phyloP scores from a whole-genome alignment of 64 coral and sea anemone species.

The Montipora sp. region DNA sequence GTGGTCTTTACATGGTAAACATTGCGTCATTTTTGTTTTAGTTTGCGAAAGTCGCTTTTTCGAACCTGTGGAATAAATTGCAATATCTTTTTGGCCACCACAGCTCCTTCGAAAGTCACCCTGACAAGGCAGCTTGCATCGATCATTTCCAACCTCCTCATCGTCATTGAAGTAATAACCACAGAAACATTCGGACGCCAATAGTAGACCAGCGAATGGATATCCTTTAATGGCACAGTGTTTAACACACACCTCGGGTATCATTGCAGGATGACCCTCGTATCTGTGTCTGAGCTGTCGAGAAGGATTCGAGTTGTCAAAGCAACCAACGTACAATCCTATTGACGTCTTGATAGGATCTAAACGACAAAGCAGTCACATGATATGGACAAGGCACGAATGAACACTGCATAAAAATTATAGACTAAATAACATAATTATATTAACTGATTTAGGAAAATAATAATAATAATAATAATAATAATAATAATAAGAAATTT shows the following conservation, averaged over 20 bases:
- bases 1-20: no score
- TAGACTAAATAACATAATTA: no score
- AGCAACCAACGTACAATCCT: conserved; percentile 24
- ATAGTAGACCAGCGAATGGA: conserved; percentile 25
- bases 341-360: conserved; percentile 16
- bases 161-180: conserved; percentile 27
- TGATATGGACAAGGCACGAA: no score
- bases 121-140: conserved; percentile 26
- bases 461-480: no score
- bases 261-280: conserved; percentile 23
- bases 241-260: conserved; percentile 3
- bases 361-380: background rate
- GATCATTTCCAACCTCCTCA: background rate
- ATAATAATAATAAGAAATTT: no score
- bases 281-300: conserved; percentile 22
- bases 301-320: conserved; percentile 5
- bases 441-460: no score
- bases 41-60: background rate
- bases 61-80: conserved; percentile 34
- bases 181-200: conserved; percentile 38
- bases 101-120: conserved; percentile 26
- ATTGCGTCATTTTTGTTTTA: no score
- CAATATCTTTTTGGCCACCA: conserved; percentile 21
- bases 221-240: background rate
- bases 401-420: background rate